Percentiles rank a stretch among this genome's conserved stretches.
Conservation (phyloP, 2,888 invertebrate species). For the Agriotes lineatus region DNA sequence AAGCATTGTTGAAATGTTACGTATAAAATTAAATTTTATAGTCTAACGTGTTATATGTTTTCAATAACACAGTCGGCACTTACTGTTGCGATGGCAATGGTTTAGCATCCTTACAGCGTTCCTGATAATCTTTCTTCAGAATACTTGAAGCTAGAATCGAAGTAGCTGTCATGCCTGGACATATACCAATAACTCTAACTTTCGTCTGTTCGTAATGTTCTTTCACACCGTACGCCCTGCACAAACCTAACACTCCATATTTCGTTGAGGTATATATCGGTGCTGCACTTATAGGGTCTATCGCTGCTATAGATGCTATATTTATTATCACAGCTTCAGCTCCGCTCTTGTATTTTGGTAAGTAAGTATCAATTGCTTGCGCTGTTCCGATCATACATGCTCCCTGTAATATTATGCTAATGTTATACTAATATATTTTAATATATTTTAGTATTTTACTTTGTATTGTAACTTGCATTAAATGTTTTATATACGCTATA, state of each 20-base stretch:
- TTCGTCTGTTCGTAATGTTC: slow-evolving; percentile 24
- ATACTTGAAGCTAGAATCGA: background rate
- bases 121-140: background rate
- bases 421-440: too few relatives aligned
- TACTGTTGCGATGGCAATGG: background rate
- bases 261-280: slow-evolving; percentile 22
- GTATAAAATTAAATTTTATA: slow-evolving; percentile 6
- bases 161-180: slow-evolving; percentile 42
- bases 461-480: too few relatives aligned
- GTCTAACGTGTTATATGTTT: background rate
- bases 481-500: too few relatives aligned
- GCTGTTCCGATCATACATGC: slow-evolving; percentile 45
- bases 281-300: slow-evolving; percentile 29
- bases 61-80: background rate
- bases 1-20: too few relatives aligned
- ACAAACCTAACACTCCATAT: slow-evolving; percentile 40
- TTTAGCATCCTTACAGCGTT: background rate
- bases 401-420: slow-evolving; percentile 34
- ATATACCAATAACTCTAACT: slow-evolving; percentile 42
- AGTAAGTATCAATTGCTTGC: slow-evolving; percentile 48
- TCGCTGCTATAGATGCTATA: slow-evolving; percentile 47
- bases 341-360: slow-evolving; percentile 49
- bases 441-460: too few relatives aligned
- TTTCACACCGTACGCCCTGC: slow-evolving; percentile 28
- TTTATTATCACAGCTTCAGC: slow-evolving; percentile 51